A percentile compares a stretch with the other conserved stretches of the same genome.
Evolutionary conservation across 2,888 invertebrate genomes (phyloP).

Genomic region (Dinocampus coccinellae): DNA sequence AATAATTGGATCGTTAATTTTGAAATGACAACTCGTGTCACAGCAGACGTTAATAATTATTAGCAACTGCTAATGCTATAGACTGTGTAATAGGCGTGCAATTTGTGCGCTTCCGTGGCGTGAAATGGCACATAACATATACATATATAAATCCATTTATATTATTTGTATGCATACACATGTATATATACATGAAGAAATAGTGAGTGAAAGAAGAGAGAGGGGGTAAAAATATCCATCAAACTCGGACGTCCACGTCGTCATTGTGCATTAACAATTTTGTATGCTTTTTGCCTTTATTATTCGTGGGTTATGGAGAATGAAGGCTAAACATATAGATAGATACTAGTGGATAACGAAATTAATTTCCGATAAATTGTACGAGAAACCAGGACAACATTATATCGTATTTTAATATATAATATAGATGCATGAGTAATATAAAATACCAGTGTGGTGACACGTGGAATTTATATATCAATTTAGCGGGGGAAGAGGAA

Average conservation of each 20-base stretch:
- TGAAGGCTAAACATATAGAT: neutral
- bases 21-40: conserved; percentile 27
- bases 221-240: conserved; percentile 17
- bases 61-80: conserved; percentile 7
- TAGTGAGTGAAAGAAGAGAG: neutral
- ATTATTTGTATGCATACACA: neutral
- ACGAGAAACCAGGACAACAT: conserved; percentile 41
- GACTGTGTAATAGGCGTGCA: conserved; percentile 28
- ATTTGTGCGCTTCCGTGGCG: conserved; percentile 28
- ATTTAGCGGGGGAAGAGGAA: conserved; percentile 39
- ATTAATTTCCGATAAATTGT: conserved; percentile 51
- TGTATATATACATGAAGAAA: no score
- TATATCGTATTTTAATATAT: conserved; percentile 21
- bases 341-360: conserved; percentile 28
- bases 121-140: neutral
- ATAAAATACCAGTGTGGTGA: conserved; percentile 28
- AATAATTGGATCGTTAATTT: conserved; percentile 17
- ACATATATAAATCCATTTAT: conserved; percentile 1
- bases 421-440: conserved; percentile 32
- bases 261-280: conserved; percentile 39
- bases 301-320: neutral
- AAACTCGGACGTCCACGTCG: conserved; percentile 22
- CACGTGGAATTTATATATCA: conserved; percentile 48
- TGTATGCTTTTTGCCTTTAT: conserved; percentile 32
- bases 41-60: conserved; percentile 26